A percentile compares a stretch with the other conserved stretches of the same genome.
phyloP scores from a whole-genome alignment of 1,140 invertebrate genomes.

The Spodoptera frugiperda region DNA sequence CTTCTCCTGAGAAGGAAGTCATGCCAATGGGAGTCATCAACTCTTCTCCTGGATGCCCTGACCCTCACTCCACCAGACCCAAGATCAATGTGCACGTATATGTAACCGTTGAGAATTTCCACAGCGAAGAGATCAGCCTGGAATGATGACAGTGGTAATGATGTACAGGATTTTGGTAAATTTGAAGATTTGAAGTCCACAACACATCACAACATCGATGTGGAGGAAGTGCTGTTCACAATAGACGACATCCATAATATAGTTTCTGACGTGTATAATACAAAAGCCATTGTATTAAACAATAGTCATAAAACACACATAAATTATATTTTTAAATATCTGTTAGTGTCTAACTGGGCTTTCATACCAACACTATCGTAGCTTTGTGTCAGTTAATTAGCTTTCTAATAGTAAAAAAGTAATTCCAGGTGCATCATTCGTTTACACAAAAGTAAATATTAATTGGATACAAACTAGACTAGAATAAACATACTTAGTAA shows the following conservation, averaged over 20 bases:
- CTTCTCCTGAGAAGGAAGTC: conserved; percentile 93
- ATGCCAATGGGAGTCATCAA: conserved; percentile 97
- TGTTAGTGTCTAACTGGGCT: not conserved
- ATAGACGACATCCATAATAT: not conserved
- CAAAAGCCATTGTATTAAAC: not conserved
- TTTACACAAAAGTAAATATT: too few species aligned
- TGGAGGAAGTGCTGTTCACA: conserved; percentile 19
- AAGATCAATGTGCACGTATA: conserved; percentile 96
- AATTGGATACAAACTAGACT: too few species aligned
- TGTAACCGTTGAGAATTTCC: conserved; percentile 96
- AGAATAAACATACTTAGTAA: too few species aligned
- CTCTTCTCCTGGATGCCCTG: conserved; percentile 91
- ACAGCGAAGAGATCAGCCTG: conserved; percentile 97
- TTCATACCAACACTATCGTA: too few species aligned
- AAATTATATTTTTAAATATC: not conserved
- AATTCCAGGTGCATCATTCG: too few species aligned
- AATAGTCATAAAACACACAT: not conserved
- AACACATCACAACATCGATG: conserved; percentile 18
- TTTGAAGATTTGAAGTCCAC: too few species aligned
- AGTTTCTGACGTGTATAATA: not conserved
- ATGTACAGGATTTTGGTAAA: conserved; percentile 14
- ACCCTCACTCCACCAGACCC: conserved; percentile 96
- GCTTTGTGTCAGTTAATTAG: too few species aligned
- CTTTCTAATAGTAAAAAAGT: too few species aligned
- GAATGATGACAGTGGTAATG: conserved; percentile 46